Evolutionary conservation across 2,888 invertebrate species (phyloP).

Genomic region (Leptopilina myrica): DNA sequence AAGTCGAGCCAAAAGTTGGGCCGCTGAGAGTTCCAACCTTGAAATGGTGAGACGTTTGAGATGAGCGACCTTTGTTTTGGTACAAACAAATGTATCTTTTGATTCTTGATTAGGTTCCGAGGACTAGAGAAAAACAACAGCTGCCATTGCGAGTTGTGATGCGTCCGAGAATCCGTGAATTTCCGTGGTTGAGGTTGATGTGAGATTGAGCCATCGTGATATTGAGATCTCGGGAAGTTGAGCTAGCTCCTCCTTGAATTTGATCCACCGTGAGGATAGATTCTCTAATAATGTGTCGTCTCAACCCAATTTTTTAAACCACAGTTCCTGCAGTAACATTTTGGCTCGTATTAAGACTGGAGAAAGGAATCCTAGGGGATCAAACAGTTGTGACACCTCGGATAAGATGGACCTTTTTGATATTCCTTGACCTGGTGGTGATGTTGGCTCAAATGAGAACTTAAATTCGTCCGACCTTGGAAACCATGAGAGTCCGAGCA

Average conservation of each 20-base stretch:
- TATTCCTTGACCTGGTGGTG: not conserved
- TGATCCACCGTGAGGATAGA: not conserved
- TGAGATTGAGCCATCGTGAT: slow-evolving; percentile 49
- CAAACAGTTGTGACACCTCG: slow-evolving; percentile 5
- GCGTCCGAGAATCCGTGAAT: not conserved
- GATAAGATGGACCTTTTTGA: slow-evolving; percentile 42
- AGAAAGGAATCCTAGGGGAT: slow-evolving; percentile 48
- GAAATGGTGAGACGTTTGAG: no score
- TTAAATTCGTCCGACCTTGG: not conserved
- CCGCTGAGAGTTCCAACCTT: no score
- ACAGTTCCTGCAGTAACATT: slow-evolving; percentile 48
- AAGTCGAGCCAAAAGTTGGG: no score
- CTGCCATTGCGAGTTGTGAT: not conserved
- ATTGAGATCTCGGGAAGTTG: slow-evolving; percentile 45
- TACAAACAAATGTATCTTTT: slow-evolving; percentile 57
- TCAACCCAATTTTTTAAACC: slow-evolving; percentile 50
- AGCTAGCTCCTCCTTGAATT: slow-evolving; percentile 46
- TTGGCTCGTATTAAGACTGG: slow-evolving; percentile 43
- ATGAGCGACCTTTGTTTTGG: no score
- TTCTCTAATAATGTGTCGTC: slow-evolving; percentile 45
- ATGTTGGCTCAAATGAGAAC: not conserved
- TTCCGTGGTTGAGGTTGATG: not conserved
- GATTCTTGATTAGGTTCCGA: slow-evolving; percentile 49
- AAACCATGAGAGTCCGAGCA: slow-evolving; percentile 46
- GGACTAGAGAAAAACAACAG: not conserved